Conservation (phyloP, 2,888 invertebrate species). For the Glaucopsyche alexis region DNA sequence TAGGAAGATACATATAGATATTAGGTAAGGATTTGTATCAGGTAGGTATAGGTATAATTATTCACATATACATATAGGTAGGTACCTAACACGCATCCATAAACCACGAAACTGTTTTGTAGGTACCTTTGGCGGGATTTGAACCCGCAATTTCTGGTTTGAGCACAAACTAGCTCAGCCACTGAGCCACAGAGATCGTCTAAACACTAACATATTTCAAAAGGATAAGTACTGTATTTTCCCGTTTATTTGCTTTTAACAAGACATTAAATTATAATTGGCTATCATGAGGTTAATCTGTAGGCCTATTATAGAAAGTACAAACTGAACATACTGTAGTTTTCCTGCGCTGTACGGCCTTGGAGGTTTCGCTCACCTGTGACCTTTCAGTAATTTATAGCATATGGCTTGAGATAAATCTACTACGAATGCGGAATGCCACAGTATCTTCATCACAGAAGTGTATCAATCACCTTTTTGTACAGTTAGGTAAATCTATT, state of each 20-base stretch:
- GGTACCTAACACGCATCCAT: too few species aligned
- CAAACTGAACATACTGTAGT: neutral
- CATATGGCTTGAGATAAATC: constrained; percentile 62
- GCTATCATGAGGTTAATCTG: neutral
- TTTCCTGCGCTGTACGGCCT: constrained; percentile 51
- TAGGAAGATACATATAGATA: too few species aligned
- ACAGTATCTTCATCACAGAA: constrained; percentile 56
- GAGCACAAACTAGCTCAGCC: too few species aligned
- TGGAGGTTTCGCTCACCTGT: constrained; percentile 60
- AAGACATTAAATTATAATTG: constrained; percentile 23
- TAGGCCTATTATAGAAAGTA: constrained; percentile 1
- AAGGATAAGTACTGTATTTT: neutral
- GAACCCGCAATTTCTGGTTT: too few species aligned
- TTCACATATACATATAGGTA: too few species aligned
- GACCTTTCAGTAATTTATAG: constrained; percentile 69
- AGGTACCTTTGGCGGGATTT: too few species aligned
- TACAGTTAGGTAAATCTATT: neutral
- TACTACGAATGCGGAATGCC: constrained; percentile 52
- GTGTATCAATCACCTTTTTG: constrained; percentile 4
- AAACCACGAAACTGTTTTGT: too few species aligned
- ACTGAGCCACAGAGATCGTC: neutral
- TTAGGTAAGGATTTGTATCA: too few species aligned
- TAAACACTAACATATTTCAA: constrained; percentile 30
- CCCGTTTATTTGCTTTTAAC: constrained; percentile 1
- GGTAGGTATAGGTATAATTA: too few species aligned